Percentiles rank a stretch among this genome's conserved stretches.
Evolutionary conservation across 2,113 vertebrate genomes (phyloP).

Genomic region (Cygnus buccinator): DNA sequence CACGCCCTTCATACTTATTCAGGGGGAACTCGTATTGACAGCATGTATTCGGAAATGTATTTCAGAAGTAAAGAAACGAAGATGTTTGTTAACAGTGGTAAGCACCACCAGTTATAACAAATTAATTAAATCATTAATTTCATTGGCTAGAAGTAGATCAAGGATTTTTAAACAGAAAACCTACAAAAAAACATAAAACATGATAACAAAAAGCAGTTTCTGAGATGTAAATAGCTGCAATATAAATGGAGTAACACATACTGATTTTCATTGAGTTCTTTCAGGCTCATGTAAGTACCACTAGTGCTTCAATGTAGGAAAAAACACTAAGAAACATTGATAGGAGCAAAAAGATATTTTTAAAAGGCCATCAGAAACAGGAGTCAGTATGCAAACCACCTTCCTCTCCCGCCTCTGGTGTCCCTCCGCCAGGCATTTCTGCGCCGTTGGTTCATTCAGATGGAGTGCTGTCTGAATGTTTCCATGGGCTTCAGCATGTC

Average conservation of each 20-base stretch:
- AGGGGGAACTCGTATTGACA: too few relatives aligned
- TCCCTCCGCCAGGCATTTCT: neutral
- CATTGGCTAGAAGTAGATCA: neutral
- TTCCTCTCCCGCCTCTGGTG: neutral
- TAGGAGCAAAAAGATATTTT: neutral
- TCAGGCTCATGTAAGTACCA: neutral
- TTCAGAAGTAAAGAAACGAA: neutral
- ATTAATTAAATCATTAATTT: neutral
- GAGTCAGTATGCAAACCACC: neutral
- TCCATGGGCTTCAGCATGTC: constrained; percentile 1
- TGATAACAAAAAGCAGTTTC: neutral
- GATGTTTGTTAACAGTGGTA: neutral
- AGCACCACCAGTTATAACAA: neutral
- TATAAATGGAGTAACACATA: neutral
- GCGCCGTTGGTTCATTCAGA: neutral
- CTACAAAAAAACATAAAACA: neutral
- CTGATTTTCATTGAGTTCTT: neutral
- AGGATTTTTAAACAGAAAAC: neutral
- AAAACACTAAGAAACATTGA: neutral
- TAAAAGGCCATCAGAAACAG: neutral
- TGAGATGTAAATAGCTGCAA: neutral
- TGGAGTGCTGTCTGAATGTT: neutral
- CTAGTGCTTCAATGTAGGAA: neutral
- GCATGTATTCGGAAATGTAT: neutral
- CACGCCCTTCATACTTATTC: neutral